These are phyloP conservation scores for Plagodis pulveraria DNA, from an alignment of 2,888 invertebrate species.

Conservation along the genomic window DNA sequence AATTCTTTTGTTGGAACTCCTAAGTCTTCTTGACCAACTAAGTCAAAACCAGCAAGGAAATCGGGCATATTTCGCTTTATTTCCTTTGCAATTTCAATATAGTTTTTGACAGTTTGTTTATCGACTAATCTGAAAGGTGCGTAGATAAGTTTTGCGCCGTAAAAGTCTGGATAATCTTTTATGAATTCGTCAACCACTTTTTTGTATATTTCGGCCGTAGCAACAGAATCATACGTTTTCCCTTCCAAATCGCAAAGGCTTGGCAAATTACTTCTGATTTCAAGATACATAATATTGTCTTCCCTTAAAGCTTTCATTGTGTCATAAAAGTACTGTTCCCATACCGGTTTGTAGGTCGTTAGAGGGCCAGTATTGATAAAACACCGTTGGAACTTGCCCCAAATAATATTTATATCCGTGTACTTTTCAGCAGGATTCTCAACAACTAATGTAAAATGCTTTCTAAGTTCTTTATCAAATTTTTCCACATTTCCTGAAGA, in stretches of 20 bases:
- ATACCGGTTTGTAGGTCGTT: slow-evolving; percentile 86
- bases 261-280: slow-evolving; percentile 87
- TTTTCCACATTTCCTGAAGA: slow-evolving; percentile 68
- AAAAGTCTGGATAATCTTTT: slow-evolving; percentile 86
- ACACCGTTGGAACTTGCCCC: slow-evolving; percentile 84
- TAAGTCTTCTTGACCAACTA: slow-evolving; percentile 92
- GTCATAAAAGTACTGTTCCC: slow-evolving; percentile 87
- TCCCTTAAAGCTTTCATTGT: slow-evolving; percentile 86
- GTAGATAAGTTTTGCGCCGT: slow-evolving; percentile 89
- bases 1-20: slow-evolving; percentile 87
- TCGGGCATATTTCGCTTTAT: slow-evolving; percentile 84
- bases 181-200: slow-evolving; percentile 84
- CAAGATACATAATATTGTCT: slow-evolving; percentile 89
- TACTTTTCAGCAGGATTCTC: slow-evolving; percentile 76
- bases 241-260: slow-evolving; percentile 88
- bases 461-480: slow-evolving; percentile 83
- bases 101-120: slow-evolving; percentile 65
- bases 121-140: slow-evolving; percentile 85
- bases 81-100: slow-evolving; percentile 69
- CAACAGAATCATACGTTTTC: slow-evolving; percentile 76
- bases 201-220: slow-evolving; percentile 84
- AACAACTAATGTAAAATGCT: slow-evolving; percentile 82
- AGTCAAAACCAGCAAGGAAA: slow-evolving; percentile 92
- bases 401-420: slow-evolving; percentile 84
- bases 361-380: slow-evolving; percentile 82